Evolutionary conservation across 2,888 invertebrate genomes (phyloP), one percentile per base, ranked within the genome.

Genomic region (Melieria picta): DNA sequence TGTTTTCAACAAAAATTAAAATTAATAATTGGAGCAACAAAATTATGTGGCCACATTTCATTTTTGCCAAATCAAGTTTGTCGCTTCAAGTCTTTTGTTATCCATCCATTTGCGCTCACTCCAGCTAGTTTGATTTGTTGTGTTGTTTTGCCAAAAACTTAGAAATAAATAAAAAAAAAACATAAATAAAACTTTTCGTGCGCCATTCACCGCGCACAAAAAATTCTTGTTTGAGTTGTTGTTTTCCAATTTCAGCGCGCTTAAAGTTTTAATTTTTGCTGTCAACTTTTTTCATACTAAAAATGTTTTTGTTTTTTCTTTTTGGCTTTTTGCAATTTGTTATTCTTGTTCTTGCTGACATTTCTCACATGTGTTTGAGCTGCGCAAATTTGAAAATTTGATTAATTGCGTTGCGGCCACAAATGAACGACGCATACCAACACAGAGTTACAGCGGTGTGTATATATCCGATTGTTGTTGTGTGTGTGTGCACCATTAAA

Each of bases 281-380:
- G 11, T 3, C 4, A 46, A 30, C 0, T 42, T 42, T 42, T 42
- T 42, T 64, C 7, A 6, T 52, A 3, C 43, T 58, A 11, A 43
- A 16, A 30, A 30, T 30, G 30, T 30, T 30, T 2, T 30, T 30
- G 2, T 30, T 30, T 7, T 43, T 60, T 60, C 10, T 43, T 43
- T 60, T 42, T 4, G 11, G 5, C 43, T 42, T 13, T 10, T 10
- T 43, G 10, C 30, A 60, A 42, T n/a, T 42, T 6, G 42, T 11
- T 47, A 10, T 62, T 62, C 62, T 47, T 62, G 62, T 47, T 47
- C 47, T 46, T 47, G 47, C 46, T 4, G 47, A 62, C 16, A 62
- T 7, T 62, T 62, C 46, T 10, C 62, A 62, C 46, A 46, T 30
- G 30, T 30, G 30, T 30, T 30, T 30, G 30, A 30, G 30, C 2